Percentiles rank a stretch among this genome's conserved stretches.
Conservation (phyloP, 2,797 vertebrate genomes). For the Mus spretus region DNA sequence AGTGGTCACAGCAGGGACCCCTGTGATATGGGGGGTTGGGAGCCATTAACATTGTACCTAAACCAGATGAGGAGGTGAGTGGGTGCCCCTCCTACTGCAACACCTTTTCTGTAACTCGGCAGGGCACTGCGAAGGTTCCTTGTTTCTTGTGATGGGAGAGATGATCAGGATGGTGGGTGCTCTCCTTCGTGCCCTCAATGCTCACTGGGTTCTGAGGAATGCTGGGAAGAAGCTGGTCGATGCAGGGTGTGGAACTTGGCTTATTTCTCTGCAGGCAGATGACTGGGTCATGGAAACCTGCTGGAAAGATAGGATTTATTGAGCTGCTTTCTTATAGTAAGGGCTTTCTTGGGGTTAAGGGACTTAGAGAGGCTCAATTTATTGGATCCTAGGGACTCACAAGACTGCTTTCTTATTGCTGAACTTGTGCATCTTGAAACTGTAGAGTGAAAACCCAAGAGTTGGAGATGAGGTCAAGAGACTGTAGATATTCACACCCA, state of each 20-base stretch:
- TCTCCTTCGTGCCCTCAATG: neutral
- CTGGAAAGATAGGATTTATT: constrained; percentile 66
- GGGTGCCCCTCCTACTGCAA: neutral
- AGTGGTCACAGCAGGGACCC: neutral
- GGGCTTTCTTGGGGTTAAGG: constrained; percentile 45
- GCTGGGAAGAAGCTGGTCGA: constrained; percentile 49
- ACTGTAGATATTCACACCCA: neutral
- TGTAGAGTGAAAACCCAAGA: neutral
- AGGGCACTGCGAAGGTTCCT: neutral
- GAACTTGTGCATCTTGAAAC: constrained; percentile 40
- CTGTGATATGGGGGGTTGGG: neutral
- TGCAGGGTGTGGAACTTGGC: constrained; percentile 33
- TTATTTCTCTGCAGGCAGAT: constrained; percentile 68
- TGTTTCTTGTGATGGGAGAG: constrained; percentile 50
- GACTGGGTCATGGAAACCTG: constrained; percentile 66
- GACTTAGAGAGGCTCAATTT: constrained; percentile 51
- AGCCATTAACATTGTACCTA: neutral
- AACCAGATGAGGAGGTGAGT: constrained; percentile 14
- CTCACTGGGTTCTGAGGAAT: neutral
- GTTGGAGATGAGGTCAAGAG: constrained; percentile 12
- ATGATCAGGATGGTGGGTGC: neutral
- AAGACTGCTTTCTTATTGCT: constrained; percentile 56
- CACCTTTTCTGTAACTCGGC: constrained; percentile 13
- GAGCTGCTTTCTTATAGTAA: constrained; percentile 62
- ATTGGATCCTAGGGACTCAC: constrained; percentile 49